These are phyloP conservation scores for Belgica antarctica DNA, from an alignment of 2,888 invertebrate genomes.

Conservation along the genomic window DNA sequence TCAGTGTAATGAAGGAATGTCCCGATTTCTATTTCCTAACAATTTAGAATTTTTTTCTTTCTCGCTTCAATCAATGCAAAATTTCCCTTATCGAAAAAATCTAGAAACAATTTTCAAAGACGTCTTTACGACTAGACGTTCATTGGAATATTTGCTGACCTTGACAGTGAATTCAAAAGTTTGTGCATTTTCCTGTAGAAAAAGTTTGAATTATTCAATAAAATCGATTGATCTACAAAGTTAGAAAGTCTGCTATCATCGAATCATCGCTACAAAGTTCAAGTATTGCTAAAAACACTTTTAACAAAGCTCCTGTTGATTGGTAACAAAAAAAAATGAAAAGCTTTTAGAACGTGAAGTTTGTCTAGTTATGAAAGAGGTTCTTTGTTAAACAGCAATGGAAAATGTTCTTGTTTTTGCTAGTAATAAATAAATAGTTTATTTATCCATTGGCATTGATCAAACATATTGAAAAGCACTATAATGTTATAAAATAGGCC, in stretches of 20 bases:
- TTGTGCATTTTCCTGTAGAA: not conserved
- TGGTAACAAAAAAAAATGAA: not conserved
- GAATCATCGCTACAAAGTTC: no score
- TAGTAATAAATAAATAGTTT: slow-evolving; percentile 42
- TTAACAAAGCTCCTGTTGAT: slow-evolving; percentile 14
- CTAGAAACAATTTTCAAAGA: not conserved
- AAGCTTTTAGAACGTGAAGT: no score
- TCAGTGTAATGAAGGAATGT: slow-evolving; percentile 29
- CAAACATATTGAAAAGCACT: slow-evolving; percentile 43
- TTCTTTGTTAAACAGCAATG: no score
- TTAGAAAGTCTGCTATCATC: no score
- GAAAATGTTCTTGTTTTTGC: no score
- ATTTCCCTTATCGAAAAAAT: not conserved
- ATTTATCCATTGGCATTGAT: slow-evolving; percentile 37
- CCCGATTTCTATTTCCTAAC: slow-evolving; percentile 22
- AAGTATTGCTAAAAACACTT: not conserved
- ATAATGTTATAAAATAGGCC: slow-evolving; percentile 29
- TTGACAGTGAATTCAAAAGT: no score
- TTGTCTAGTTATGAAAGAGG: no score
- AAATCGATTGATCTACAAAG: no score
- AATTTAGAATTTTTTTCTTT: slow-evolving; percentile 22
- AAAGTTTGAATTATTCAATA: not conserved
- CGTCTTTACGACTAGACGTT: no score
- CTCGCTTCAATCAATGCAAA: not conserved
- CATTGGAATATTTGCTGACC: no score